Evolutionary conservation across 2,797 vertebrate species (phyloP).

Genomic region (Fringilla coelebs): DNA sequence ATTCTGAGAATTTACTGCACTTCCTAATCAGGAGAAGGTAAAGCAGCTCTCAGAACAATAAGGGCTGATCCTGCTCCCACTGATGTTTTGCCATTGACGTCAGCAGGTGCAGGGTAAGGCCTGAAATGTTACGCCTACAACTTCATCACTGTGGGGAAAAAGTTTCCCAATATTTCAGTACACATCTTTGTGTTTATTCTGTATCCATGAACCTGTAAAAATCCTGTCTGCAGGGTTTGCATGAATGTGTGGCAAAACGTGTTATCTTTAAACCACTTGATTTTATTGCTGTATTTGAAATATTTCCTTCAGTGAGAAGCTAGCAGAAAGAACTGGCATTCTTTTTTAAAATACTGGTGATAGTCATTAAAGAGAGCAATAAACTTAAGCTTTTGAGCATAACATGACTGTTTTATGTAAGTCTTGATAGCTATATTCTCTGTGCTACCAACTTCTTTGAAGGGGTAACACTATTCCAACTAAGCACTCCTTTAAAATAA

Average conservation of each 20-base stretch:
- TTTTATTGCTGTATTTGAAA: slow-evolving; percentile 80
- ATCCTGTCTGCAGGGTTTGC: slow-evolving; percentile 72
- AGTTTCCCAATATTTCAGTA: slow-evolving; percentile 48
- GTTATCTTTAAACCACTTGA: slow-evolving; percentile 75
- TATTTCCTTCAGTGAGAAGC: slow-evolving; percentile 73
- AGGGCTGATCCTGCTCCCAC: slow-evolving; percentile 31
- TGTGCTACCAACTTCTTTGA: not conserved
- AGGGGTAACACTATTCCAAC: not conserved
- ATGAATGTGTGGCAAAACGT: slow-evolving; percentile 73
- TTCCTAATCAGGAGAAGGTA: slow-evolving; percentile 39
- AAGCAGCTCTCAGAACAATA: slow-evolving; percentile 41
- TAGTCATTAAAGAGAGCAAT: slow-evolving; percentile 81
- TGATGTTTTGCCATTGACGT: slow-evolving; percentile 29
- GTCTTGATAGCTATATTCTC: not conserved
- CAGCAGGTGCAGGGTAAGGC: slow-evolving; percentile 29
- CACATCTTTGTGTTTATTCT: slow-evolving; percentile 59
- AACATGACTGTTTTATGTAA: slow-evolving; percentile 68
- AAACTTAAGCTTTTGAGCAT: slow-evolving; percentile 79
- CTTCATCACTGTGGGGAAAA: slow-evolving; percentile 62
- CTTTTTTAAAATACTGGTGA: slow-evolving; percentile 73
- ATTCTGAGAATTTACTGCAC: slow-evolving; percentile 30
- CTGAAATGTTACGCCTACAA: slow-evolving; percentile 32
- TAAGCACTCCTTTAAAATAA: not conserved
- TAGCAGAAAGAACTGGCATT: slow-evolving; percentile 71
- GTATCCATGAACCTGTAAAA: slow-evolving; percentile 67